phyloP scores from a whole-genome alignment of 53 echinoderm and acorn worm species.

The Holothuria leucospilota region DNA sequence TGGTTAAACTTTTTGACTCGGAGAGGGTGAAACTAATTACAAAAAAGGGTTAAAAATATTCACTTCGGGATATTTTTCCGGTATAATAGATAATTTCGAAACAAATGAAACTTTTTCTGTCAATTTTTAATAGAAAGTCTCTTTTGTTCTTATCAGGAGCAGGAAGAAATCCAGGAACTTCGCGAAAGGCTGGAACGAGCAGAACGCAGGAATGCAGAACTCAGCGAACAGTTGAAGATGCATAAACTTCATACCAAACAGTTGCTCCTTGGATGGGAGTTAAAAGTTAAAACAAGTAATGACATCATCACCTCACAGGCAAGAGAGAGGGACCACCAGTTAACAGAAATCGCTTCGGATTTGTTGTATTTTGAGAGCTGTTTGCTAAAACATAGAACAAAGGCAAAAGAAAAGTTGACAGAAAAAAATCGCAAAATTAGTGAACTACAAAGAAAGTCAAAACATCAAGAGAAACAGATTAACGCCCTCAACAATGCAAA shows the following conservation, averaged over 20 bases:
- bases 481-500: conserved; percentile 90
- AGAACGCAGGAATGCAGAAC: conserved; percentile 67
- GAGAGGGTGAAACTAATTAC: too few relatives aligned
- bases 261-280: conserved; percentile 87
- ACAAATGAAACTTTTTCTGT: background rate
- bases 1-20: too few relatives aligned
- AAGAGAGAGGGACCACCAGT: conserved; percentile 82
- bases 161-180: conserved; percentile 81
- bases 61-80: too few relatives aligned
- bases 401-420: conserved; percentile 61
- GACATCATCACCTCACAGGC: conserved; percentile 74
- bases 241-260: conserved; percentile 85
- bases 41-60: too few relatives aligned
- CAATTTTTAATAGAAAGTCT: background rate
- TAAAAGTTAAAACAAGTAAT: conserved; percentile 80
- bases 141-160: conserved; percentile 23
- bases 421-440: conserved; percentile 66
- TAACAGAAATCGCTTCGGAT: conserved; percentile 81
- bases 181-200: conserved; percentile 69
- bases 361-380: conserved; percentile 90
- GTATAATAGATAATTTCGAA: too few relatives aligned
- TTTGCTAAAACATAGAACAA: conserved; percentile 67
- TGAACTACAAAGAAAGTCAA: conserved; percentile 70
- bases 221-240: conserved; percentile 79
- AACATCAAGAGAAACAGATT: conserved; percentile 82